phyloP scores from a whole-genome alignment of 2,113 vertebrate species.

The Heterochromis multidens region DNA sequence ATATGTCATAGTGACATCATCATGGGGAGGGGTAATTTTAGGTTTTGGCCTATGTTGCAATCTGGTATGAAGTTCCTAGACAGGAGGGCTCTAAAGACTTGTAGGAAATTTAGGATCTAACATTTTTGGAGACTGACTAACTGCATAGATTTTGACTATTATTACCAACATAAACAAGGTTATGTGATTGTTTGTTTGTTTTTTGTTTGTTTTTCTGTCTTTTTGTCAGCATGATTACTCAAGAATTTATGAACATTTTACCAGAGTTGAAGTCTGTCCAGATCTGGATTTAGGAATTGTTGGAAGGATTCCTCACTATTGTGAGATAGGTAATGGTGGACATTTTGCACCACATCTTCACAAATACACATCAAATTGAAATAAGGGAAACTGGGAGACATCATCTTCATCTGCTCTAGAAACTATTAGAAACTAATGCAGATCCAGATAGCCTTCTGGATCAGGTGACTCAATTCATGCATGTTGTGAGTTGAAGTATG shows the following conservation, averaged over 20 bases:
- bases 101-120: no score
- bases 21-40: not conserved
- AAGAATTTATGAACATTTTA: not conserved
- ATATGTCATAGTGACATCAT: not conserved
- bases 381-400: not conserved
- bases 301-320: not conserved
- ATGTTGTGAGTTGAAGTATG: not conserved
- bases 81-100: no score
- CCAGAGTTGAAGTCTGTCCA: not conserved
- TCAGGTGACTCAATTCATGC: not conserved
- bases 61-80: no score
- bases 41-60: not conserved
- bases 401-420: not conserved
- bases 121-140: no score
- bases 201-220: not conserved
- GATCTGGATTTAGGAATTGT: not conserved
- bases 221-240: not conserved
- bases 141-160: no score
- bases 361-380: not conserved
- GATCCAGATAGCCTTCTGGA: not conserved
- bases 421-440: not conserved
- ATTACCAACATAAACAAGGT: no score
- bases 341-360: not conserved
- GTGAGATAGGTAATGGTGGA: not conserved
- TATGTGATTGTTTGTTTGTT: not conserved